Evolutionary conservation across 1,140 invertebrate species (phyloP), one percentile per base, ranked within the genome.

Genomic region (Orchestia grillus): DNA sequence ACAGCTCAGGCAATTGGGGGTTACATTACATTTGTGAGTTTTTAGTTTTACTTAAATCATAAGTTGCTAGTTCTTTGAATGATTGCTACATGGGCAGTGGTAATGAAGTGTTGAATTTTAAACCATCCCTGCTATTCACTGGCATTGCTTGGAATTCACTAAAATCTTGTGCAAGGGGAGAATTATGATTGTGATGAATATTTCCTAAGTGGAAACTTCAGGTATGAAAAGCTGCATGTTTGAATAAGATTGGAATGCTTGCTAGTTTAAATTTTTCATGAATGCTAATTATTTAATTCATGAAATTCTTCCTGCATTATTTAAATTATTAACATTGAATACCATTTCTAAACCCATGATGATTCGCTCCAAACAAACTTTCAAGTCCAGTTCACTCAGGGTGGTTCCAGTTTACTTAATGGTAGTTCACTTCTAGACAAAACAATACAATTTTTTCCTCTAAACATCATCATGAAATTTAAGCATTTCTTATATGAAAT

Each of bases 1-100:
- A 97, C 99, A 99, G 97, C 98, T 99, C 1, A 97, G 99, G 97
- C 99, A 99, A 97, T 97, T 99, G 97, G 99, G 99, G 96, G 99
- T 99, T 40, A 99, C 99, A 92, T 98, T 99, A 96, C 99, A 99
- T 98, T 98, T 99, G 98, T 99, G 98, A 98, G 98, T 97, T 44
- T 36, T 23, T 77, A 23, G 62, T 15, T 8, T 53, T 36, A 77
- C 1, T 77, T 77, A 23, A 36, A 3, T 77, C 28, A 23, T 77
- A 8, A 28, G 15, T 23, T 23, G 62, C 36, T 77, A 36, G 11
- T 19, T 77, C 62, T 77, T 15, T 77, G 62, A 8, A 77, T 77
- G 62, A 77, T 8, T 77, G 62, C 11, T 28, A 19, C 11, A 77
- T 77, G 62, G 1, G 28, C 62, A 77, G 19, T 77, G 28, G 1